Evolutionary conservation across 2,113 vertebrate genomes (phyloP), one percentile per base, ranked within the genome.

Genomic region (Macquaria australasica): DNA sequence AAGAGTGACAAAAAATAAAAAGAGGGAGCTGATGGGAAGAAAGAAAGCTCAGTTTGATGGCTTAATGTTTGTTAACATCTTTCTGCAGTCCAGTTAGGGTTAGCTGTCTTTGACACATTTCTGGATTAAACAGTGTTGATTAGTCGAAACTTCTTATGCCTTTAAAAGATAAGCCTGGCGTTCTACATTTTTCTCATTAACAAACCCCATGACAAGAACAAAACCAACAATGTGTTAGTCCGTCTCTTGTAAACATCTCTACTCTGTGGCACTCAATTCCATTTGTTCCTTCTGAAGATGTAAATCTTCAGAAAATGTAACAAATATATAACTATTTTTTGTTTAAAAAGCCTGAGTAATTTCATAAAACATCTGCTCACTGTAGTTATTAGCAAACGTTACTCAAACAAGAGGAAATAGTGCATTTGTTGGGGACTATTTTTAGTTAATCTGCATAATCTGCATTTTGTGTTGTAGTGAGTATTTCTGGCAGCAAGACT

Each of bases 11-110:
- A 31, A 68, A 53, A 43, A 51, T 5, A 28, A 48, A 62, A 62
- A n/a, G 34, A 6, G 45, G 21, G 62, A 60, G 48, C 56, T 60
- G 56, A 25, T 31, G 10, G 34, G 39, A 63, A n/a, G 25, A 81
- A 39, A 72, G 31, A 50, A 50, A 69, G 8, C 9, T 64, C 23
- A 2, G 56, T 73, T 70, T 81, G 81, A 91, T 85, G 48, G 28
- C 64, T 86, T 79, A 34, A 81, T 74, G 58, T 62, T 59, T 11
- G n/a, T 28, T 8, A 5, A 14, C 14, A 68, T 23, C 15, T 69
- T 60, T 60, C 43, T 53, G 14, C 50, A 67, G 18, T 34, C 14
- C 9, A 55, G 16, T 12, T 4, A 6, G 21, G 70, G 11, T 56
- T 5, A 16, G 21, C 3, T 18, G 37, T 43, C 8, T 58, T 10